These are phyloP conservation scores for Falco punctatus DNA, from an alignment of 2,113 vertebrate species.

Conservation along the genomic window DNA sequence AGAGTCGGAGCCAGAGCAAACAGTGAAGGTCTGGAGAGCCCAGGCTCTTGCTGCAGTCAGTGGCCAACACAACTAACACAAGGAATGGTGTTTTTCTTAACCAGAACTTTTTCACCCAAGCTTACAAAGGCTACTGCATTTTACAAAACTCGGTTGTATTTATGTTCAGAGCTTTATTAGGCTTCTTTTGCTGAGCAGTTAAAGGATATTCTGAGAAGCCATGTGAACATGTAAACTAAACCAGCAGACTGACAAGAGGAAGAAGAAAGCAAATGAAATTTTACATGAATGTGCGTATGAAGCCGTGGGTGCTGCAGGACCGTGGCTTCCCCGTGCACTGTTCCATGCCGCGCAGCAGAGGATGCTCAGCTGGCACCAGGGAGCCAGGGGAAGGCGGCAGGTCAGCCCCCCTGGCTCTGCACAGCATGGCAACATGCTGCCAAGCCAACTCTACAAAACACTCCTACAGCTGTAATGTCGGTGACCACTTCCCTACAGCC, in stretches of 20 bases:
- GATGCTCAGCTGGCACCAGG: background rate
- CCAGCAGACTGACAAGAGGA: background rate
- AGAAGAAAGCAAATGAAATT: background rate
- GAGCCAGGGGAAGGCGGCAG: background rate
- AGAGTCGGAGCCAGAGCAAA: background rate
- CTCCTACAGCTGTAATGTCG: background rate
- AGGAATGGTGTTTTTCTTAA: background rate
- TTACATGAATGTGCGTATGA: fast-evolving
- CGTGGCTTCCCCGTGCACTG: background rate
- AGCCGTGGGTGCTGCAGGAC: background rate
- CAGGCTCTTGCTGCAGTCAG: background rate
- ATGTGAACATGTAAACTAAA: background rate
- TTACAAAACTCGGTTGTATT: background rate
- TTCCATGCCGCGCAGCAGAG: background rate
- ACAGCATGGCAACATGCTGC: background rate
- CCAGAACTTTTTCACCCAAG: background rate
- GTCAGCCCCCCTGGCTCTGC: background rate
- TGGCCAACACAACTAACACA: background rate
- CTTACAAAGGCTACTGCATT: background rate
- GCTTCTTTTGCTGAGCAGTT: background rate
- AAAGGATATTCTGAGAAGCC: background rate
- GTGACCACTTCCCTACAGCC: background rate
- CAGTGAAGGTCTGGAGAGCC: background rate
- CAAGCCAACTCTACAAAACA: background rate
- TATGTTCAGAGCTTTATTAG: background rate